A percentile compares a stretch with the other conserved stretches of the same genome.
Conservation (phyloP, 1,140 invertebrate genomes). For the Rhysida immarginata region DNA sequence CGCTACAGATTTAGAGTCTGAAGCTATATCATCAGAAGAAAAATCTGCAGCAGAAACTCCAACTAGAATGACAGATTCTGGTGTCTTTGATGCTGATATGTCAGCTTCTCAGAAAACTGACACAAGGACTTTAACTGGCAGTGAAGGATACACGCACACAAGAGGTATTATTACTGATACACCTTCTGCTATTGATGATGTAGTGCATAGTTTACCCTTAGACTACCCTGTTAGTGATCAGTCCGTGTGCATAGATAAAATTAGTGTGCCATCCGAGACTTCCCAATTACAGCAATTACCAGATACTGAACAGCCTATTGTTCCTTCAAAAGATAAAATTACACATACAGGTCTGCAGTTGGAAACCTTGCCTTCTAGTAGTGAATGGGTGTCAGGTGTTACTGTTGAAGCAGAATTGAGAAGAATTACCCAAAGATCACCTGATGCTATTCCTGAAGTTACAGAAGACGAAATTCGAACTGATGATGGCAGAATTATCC, state of each 20-base stretch:
- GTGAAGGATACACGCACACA: neutral
- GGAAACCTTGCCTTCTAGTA: conserved; percentile 1
- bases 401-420: neutral
- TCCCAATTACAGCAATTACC: neutral
- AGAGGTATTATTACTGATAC: neutral
- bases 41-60: neutral
- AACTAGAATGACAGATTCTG: conserved; percentile 4
- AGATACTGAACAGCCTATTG: neutral
- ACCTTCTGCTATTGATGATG: neutral
- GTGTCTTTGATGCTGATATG: neutral
- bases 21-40: neutral
- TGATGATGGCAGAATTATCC: neutral
- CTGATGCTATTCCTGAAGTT: neutral
- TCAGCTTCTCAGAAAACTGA: neutral
- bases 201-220: neutral
- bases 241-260: neutral
- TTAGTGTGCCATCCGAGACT: neutral
- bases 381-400: conserved; percentile 2
- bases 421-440: neutral
- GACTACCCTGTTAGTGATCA: neutral
- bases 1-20: neutral
- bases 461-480: neutral
- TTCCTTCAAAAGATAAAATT: neutral
- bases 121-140: neutral
- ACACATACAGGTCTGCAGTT: neutral